Conservation (phyloP, 2,113 vertebrate species). For the Crocuta crocuta region DNA sequence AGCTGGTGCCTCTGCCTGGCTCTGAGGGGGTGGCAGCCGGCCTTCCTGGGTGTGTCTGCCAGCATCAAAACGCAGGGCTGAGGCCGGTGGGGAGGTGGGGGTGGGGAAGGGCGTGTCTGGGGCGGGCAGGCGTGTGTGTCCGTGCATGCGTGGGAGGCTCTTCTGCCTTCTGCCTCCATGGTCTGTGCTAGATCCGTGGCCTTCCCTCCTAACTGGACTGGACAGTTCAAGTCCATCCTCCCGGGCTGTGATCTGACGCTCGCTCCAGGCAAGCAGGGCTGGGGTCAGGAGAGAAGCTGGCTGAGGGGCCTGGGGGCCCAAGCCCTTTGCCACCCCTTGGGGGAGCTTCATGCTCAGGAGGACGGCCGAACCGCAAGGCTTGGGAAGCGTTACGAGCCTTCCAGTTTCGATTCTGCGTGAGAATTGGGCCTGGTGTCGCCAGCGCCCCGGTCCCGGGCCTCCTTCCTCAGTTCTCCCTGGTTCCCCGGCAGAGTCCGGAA, state of each 20-base stretch:
- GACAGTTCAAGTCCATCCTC: constrained; percentile 88
- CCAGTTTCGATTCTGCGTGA: neutral
- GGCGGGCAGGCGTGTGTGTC: neutral
- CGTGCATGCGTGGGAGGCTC: constrained; percentile 47
- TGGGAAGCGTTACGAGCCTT: neutral
- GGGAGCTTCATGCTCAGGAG: fast-evolving
- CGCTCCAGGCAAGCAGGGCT: constrained; percentile 44
- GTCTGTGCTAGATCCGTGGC: constrained; percentile 88
- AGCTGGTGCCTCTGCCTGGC: constrained; percentile 79
- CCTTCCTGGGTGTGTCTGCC: constrained; percentile 14
- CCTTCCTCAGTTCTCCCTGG: neutral
- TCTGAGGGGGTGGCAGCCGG: neutral
- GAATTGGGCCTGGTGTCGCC: neutral
- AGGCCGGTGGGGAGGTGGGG: neutral
- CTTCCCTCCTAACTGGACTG: constrained; percentile 89
- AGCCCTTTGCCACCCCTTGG: neutral
- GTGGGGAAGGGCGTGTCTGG: neutral
- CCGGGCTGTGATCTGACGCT: constrained; percentile 86
- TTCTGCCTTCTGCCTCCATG: constrained; percentile 78
- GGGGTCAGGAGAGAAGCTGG: constrained; percentile 12
- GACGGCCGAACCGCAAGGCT: neutral
- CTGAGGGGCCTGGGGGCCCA: neutral
- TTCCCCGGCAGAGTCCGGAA: neutral
- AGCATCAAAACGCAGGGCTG: neutral
- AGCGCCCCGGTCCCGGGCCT: neutral